Base-by-base conservation (phyloP, 1,140 invertebrate species). In the Episyrphus balteatus region DNA sequence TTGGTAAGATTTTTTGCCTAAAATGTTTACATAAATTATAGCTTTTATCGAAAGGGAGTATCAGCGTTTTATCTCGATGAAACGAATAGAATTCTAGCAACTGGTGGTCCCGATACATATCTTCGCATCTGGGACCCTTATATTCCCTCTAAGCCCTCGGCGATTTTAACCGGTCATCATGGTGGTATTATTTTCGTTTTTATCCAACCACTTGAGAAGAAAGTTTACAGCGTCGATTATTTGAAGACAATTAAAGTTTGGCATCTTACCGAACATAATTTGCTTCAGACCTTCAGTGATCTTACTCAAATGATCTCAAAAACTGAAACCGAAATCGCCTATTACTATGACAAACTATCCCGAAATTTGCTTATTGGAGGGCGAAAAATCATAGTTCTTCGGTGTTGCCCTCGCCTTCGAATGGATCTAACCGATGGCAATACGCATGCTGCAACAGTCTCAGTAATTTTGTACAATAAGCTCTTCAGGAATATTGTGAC, bases 111-210 rank as follows among this genome's bases (percentile, higher is more conserved):
- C 1, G 84, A 88, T 61, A 81, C 80, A 55, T 59, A 76, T 37
- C 73, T 88, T 2, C 74, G 82, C 11, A 59, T 86, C 15, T 90
- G 86, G 86, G 84, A 84, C 61, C 75, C 82, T 1, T 86, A 85
- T 61, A 76, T 85, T 14, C 74, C 83, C 2, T 63, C 66, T 18
- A 77, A 79, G 55, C 72, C 81, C 1, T 78, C 70, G 32, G 72
- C 72, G 3, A 65, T 78, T 8, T 68, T 88, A 7, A 66, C 70
- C 14, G 85, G 85, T 10, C 86, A 90, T 65, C 77, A 77, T 51
- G 75, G 81, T 1, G 75, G 76, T 18, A 77, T 89, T 51, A 75
- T 78, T 17, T 72, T 73, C 18, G 61, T 88, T 15, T 73, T 81
- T 49, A 71, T 86, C 33, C 79, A 80, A 66, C 79, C 83, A 49